Evolutionary conservation across 2,113 vertebrate genomes (phyloP).

Genomic region (Silurus glanis): DNA sequence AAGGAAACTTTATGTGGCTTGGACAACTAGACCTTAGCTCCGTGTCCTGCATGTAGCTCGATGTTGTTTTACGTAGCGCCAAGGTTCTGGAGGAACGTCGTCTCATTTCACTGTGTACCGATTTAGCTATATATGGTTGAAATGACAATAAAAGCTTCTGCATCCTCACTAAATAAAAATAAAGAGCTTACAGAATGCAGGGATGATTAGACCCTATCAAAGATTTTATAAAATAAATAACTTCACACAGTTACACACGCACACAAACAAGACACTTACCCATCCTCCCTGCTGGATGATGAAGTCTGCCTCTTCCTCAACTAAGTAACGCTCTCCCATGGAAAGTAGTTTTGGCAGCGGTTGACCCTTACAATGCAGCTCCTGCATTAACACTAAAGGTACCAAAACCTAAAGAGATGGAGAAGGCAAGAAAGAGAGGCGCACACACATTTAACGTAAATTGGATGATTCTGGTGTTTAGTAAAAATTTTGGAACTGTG

Average conservation of each 20-base stretch:
- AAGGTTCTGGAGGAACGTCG: too few relatives aligned
- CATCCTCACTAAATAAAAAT: background rate
- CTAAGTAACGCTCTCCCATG: slow-evolving; percentile 81
- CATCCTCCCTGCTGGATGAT: slow-evolving; percentile 92
- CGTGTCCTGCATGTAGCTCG: too few relatives aligned
- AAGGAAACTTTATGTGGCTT: too few relatives aligned
- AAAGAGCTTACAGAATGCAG: background rate
- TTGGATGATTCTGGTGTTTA: background rate
- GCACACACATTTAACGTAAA: background rate
- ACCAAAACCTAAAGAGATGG: slow-evolving; percentile 78
- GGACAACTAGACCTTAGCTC: too few relatives aligned
- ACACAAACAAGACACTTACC: slow-evolving; percentile 74
- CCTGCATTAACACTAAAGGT: slow-evolving; percentile 84
- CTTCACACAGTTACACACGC: background rate
- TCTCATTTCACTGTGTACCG: too few relatives aligned
- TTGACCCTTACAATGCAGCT: slow-evolving; percentile 77
- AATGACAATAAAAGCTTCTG: too few relatives aligned
- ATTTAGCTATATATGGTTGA: too few relatives aligned
- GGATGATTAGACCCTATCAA: background rate
- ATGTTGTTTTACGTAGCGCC: too few relatives aligned
- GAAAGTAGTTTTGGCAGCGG: slow-evolving; percentile 74
- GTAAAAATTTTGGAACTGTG: background rate
- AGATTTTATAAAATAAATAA: background rate
- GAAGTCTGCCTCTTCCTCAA: slow-evolving; percentile 80
- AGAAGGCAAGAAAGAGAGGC: background rate